These are phyloP conservation scores for Lasioglossum baleicum DNA, from an alignment of 1,140 invertebrate genomes.

Conservation along the genomic window DNA sequence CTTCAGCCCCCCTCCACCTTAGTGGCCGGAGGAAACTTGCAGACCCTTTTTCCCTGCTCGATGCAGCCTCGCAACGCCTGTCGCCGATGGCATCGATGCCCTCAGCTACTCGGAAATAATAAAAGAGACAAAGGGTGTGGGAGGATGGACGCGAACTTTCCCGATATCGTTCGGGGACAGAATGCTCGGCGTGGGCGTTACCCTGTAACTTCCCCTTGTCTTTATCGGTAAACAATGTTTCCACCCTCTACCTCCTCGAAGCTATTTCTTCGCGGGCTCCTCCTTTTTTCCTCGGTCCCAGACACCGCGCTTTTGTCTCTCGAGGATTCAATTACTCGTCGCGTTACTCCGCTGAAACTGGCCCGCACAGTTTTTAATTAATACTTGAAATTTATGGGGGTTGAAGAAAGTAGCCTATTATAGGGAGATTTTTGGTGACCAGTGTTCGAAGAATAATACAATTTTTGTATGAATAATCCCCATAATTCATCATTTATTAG, in stretches of 20 bases:
- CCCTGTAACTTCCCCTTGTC: slow-evolving; percentile 53
- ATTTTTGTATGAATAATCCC: no score
- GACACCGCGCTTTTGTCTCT: not conserved
- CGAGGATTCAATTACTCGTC: slow-evolving; percentile 35
- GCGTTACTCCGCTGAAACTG: slow-evolving; percentile 2
- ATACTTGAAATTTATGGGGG: slow-evolving; percentile 11
- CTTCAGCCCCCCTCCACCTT: slow-evolving; percentile 55
- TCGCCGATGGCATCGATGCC: slow-evolving; percentile 30
- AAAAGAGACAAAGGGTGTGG: slow-evolving; percentile 48
- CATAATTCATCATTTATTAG: no score
- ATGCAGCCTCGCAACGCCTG: slow-evolving; percentile 29
- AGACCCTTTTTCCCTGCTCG: slow-evolving; percentile 30
- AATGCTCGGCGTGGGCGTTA: slow-evolving; percentile 20
- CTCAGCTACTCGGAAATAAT: slow-evolving; percentile 60
- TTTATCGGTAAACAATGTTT: slow-evolving; percentile 63
- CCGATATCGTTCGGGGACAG: slow-evolving; percentile 48
- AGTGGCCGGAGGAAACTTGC: slow-evolving; percentile 47
- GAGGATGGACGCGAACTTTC: slow-evolving; percentile 30
- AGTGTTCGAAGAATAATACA: no score
- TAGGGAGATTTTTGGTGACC: no score
- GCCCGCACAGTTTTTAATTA: slow-evolving; percentile 29
- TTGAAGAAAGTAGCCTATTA: no score
- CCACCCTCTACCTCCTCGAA: not conserved
- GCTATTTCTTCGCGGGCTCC: not conserved
- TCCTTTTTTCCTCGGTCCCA: not conserved